These are phyloP conservation scores for Leucophora obtusa DNA, from an alignment of 2,888 invertebrate species.

Conservation along the genomic window DNA sequence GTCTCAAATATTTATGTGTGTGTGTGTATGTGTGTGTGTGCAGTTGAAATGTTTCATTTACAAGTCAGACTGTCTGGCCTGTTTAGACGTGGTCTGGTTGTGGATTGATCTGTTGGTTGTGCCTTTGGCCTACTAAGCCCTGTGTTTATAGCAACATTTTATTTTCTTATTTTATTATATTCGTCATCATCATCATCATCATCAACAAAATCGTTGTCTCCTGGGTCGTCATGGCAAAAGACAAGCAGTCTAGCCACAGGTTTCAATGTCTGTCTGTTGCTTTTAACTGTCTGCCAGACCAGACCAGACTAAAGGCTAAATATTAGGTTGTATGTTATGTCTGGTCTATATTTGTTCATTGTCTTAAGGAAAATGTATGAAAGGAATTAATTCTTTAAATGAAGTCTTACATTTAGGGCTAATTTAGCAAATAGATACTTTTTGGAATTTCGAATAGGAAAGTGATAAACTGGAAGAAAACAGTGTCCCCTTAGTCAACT, in stretches of 20 bases:
- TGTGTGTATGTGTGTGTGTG: slow-evolving; percentile 15
- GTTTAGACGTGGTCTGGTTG: slow-evolving; percentile 46
- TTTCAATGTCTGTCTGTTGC: slow-evolving; percentile 45
- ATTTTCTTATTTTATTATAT: slow-evolving; percentile 30
- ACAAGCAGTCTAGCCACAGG: slow-evolving; percentile 65
- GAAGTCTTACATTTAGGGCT: too few species aligned
- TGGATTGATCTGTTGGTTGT: slow-evolving; percentile 58
- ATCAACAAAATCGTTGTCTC: slow-evolving; percentile 24
- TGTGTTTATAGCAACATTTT: slow-evolving; percentile 46
- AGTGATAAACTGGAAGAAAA: too few species aligned
- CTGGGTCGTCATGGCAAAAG: slow-evolving; percentile 48
- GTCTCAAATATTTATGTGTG: slow-evolving; percentile 16
- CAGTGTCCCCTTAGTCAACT: too few species aligned
- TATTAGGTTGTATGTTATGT: slow-evolving; percentile 64
- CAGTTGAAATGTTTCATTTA: slow-evolving; percentile 59
- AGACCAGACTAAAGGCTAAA: slow-evolving; percentile 51
- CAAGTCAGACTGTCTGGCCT: slow-evolving; percentile 63
- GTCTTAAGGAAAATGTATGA: slow-evolving; percentile 15
- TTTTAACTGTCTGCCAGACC: slow-evolving; percentile 35
- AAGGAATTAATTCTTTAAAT: slow-evolving; percentile 16
- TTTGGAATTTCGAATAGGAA: too few species aligned
- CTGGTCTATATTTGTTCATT: slow-evolving; percentile 75
- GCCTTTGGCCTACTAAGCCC: slow-evolving; percentile 65
- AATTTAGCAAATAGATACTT: too few species aligned
- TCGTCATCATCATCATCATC: slow-evolving; percentile 12